Evolutionary conservation across 2,797 vertebrate genomes (phyloP).

Genomic region (Pantherophis alleghaniensis): DNA sequence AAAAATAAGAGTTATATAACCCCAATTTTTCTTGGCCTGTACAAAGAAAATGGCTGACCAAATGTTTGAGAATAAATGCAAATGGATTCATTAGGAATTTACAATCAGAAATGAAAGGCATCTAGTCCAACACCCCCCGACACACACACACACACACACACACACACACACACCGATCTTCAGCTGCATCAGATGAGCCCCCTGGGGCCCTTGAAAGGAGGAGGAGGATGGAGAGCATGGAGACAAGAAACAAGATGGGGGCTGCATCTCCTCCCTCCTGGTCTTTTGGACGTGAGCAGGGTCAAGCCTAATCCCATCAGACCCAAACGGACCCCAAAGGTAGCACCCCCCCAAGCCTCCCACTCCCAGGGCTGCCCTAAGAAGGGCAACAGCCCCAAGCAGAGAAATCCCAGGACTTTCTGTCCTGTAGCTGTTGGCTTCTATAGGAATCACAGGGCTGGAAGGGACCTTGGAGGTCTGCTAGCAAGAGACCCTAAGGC

Average conservation of each 20-base stretch:
- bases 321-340: neutral
- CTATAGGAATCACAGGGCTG: neutral
- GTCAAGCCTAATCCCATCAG: neutral
- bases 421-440: neutral
- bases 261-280: neutral
- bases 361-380: neutral
- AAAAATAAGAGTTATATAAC: too few relatives aligned
- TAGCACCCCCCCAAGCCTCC: neutral
- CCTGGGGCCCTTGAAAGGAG: neutral
- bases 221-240: neutral
- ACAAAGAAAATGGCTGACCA: too few relatives aligned
- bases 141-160: too few relatives aligned
- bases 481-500: neutral
- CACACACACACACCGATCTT: neutral
- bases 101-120: neutral
- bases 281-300: neutral
- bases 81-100: too few relatives aligned
- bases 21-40: too few relatives aligned
- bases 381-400: neutral
- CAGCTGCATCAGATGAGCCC: neutral
- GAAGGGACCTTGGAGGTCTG: neutral
- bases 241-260: neutral
- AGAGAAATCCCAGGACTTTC: neutral
- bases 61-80: too few relatives aligned
- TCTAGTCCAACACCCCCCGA: too few relatives aligned